These are phyloP conservation scores for Valencia hispanica DNA, from an alignment of 2,797 vertebrate genomes.

Conservation along the genomic window DNA sequence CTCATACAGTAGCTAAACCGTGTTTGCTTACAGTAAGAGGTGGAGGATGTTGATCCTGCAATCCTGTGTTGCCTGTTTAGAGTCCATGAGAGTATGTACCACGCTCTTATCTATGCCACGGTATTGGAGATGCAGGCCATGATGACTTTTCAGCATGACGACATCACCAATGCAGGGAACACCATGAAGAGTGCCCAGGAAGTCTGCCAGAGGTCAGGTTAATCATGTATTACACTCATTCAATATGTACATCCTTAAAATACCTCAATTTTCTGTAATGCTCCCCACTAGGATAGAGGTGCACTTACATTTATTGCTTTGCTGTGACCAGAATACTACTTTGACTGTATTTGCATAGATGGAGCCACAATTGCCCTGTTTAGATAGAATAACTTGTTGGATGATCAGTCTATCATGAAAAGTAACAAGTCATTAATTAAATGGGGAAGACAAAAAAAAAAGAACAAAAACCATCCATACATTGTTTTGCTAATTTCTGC, in stretches of 20 bases:
- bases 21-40: conserved; percentile 33
- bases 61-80: conserved; percentile 59
- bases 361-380: conserved; percentile 7
- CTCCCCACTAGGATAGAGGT: background rate
- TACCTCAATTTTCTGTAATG: background rate
- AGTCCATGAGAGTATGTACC: conserved; percentile 87
- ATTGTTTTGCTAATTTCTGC: too few relatives aligned
- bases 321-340: conserved; percentile 30
- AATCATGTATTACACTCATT: background rate
- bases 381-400: conserved; percentile 13
- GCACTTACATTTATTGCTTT: conserved; percentile 51
- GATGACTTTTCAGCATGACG: conserved; percentile 90
- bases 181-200: conserved; percentile 89
- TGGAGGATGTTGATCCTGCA: conserved; percentile 22
- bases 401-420: conserved; percentile 4
- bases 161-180: conserved; percentile 84
- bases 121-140: conserved; percentile 90
- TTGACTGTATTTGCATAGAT: conserved; percentile 68
- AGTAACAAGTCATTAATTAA: background rate
- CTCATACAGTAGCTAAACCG: background rate
- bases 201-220: conserved; percentile 85
- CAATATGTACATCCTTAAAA: too few relatives aligned
- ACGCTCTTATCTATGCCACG: conserved; percentile 88
- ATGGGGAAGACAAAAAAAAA: background rate
- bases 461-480: background rate